Evolutionary conservation across 2,113 vertebrate species (phyloP), one percentile per base, ranked within the genome.

Genomic region (Mustela lutreola): DNA sequence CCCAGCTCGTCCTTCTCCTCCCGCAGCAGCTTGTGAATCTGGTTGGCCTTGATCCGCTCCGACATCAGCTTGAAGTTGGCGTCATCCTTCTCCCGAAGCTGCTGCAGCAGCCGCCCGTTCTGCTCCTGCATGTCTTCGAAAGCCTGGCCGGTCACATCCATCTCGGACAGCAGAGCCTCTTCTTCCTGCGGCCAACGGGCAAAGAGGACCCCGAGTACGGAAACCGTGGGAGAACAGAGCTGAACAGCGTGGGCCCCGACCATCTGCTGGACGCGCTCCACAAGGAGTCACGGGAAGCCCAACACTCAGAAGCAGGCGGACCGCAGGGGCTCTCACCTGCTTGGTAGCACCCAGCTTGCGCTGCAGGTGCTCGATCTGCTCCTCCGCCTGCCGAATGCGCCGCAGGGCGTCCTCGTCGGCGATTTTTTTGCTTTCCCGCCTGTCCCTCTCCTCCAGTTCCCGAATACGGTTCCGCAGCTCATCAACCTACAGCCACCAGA

Each of bases 71-170:
- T 99, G 97, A 99, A 99, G 98, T 99, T 99, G 98, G 99, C 99
- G 0, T 99, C 99, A 0, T 99, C 99, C 97, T 99, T 99, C 96
- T 99, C 99, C 2, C 99, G 97, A 26, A 99, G 95, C 98, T 99
- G 99, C 98, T 99, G 99, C 95, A 99, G 98, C 76, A 99, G 99
- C 4, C 99, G 98, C 97, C 99, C 99, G 60, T 99, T 99, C 98
- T 99, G 99, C 97, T 99, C 99, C 98, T 99, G 99, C 99, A 99
- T 99, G 98, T 99, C 99, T 93, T 99, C 99, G 39, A 99, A 99
- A 45, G 99, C 99, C 98, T 99, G 99, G 33, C 99, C 99, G 0
- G 99, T 99, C 65, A 99, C 99, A 11, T 99, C 99, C 99, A 99
- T 99, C 98, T 99, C 99, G 1, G 99, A 99, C 82, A 99, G 98